phyloP scores from a whole-genome alignment of 1,140 invertebrate species.

The Tetragnatha versicolor region DNA sequence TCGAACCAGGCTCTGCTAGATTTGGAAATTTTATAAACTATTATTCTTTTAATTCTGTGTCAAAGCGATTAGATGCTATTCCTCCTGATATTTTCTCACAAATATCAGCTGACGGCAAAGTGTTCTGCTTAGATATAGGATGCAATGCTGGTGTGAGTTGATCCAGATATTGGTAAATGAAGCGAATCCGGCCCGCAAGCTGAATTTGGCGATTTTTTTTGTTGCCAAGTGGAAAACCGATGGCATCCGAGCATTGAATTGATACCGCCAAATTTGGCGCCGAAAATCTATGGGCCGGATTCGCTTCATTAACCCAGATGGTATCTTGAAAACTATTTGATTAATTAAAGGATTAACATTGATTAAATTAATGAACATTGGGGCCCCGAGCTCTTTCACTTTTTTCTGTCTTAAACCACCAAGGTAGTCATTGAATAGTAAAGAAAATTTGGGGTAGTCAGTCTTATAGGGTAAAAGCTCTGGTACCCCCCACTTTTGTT shows the following conservation, averaged over 20 bases:
- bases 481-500: too few relatives aligned
- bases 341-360: too few relatives aligned
- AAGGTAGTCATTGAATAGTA: too few relatives aligned
- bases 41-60: slow-evolving; percentile 78
- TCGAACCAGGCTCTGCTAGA: slow-evolving; percentile 72
- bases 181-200: too few relatives aligned
- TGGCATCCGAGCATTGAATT: background rate
- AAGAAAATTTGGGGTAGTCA: too few relatives aligned
- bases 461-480: too few relatives aligned
- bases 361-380: too few relatives aligned
- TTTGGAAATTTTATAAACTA: slow-evolving; percentile 87
- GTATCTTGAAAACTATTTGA: background rate
- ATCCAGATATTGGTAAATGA: background rate
- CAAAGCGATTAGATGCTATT: slow-evolving; percentile 73
- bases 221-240: too few relatives aligned
- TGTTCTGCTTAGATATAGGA: slow-evolving; percentile 73
- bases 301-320: background rate
- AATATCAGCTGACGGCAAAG: slow-evolving; percentile 61
- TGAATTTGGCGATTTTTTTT: background rate
- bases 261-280: too few relatives aligned
- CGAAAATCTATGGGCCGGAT: background rate
- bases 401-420: too few relatives aligned
- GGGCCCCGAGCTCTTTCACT: too few relatives aligned
- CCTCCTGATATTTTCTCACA: slow-evolving; percentile 58
- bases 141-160: slow-evolving; percentile 76